Percentiles rank a stretch among this genome's conserved stretches.
phyloP scores from a whole-genome alignment of 2,113 vertebrate species.

The Alosa alosa region DNA sequence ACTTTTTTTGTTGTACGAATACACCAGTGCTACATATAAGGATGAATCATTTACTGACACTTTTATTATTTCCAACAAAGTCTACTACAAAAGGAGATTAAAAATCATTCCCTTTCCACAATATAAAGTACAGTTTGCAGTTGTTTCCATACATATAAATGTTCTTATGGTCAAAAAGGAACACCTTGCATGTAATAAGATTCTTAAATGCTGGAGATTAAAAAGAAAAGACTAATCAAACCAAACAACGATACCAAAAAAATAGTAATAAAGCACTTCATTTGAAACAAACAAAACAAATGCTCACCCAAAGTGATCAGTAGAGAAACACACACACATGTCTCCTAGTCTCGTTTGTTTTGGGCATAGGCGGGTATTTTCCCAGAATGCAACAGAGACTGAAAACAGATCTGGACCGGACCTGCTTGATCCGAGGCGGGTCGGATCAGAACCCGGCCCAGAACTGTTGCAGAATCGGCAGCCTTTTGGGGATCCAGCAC shows the following conservation, averaged over 20 bases:
- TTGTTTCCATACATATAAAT: background rate
- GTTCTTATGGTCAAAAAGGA: background rate
- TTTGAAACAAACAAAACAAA: background rate
- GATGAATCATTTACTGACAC: background rate
- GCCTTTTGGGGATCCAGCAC: background rate
- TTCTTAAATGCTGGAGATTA: background rate
- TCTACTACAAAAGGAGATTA: conserved; percentile 4
- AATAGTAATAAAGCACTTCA: conserved; percentile 8
- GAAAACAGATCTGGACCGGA: background rate
- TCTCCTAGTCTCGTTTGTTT: background rate
- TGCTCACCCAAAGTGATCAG: conserved; percentile 1
- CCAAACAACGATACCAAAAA: background rate
- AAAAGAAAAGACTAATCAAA: background rate
- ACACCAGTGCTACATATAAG: background rate
- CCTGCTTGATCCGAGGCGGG: background rate
- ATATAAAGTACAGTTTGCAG: conserved; percentile 1
- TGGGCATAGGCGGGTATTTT: background rate
- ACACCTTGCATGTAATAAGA: background rate
- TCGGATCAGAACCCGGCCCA: background rate
- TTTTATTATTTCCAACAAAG: background rate
- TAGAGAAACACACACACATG: background rate
- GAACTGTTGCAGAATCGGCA: background rate
- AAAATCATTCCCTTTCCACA: conserved; percentile 9
- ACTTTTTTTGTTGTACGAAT: background rate
- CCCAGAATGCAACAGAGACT: background rate